Evolutionary conservation across 1,140 invertebrate species (phyloP).

Genomic region (Trichonephila clavipes): DNA sequence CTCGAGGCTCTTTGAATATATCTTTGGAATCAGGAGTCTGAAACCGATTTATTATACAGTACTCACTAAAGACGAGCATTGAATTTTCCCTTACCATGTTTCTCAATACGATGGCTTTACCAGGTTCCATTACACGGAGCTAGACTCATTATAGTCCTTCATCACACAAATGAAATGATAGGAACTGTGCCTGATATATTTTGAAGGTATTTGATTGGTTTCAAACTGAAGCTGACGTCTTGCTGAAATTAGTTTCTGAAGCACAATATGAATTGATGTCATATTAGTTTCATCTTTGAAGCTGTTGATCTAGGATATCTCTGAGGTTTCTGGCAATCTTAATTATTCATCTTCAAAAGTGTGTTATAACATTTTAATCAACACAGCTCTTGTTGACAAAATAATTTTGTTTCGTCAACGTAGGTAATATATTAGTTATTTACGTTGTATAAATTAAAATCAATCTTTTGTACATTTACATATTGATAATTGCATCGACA

Average conservation of each 20-base stretch:
- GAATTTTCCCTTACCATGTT: background rate
- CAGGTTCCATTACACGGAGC: background rate
- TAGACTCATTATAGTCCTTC: constrained; percentile 27
- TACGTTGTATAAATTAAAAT: too few species aligned
- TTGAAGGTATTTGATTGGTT: constrained; percentile 66
- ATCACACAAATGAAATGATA: constrained; percentile 45
- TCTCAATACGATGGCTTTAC: constrained; percentile 8
- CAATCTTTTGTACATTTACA: too few species aligned
- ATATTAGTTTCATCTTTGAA: constrained; percentile 35
- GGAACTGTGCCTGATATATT: constrained; percentile 36
- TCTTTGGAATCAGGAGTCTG: constrained; percentile 8
- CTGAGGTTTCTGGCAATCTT: background rate
- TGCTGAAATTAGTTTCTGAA: constrained; percentile 66
- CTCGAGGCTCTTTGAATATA: constrained; percentile 26
- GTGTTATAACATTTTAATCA: background rate
- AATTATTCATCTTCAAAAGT: background rate
- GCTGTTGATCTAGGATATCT: background rate
- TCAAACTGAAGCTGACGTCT: constrained; percentile 26
- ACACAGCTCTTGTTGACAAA: background rate
- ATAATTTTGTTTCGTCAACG: too few species aligned
- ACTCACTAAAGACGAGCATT: constrained; percentile 6
- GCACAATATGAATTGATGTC: constrained; percentile 50
- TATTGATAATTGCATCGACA: too few species aligned
- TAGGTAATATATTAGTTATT: too few species aligned
- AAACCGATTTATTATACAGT: constrained; percentile 11